A percentile compares a stretch with the other conserved stretches of the same genome.
phyloP scores from a whole-genome alignment of 2,113 vertebrate species.

The Cinclus mexicanus region DNA sequence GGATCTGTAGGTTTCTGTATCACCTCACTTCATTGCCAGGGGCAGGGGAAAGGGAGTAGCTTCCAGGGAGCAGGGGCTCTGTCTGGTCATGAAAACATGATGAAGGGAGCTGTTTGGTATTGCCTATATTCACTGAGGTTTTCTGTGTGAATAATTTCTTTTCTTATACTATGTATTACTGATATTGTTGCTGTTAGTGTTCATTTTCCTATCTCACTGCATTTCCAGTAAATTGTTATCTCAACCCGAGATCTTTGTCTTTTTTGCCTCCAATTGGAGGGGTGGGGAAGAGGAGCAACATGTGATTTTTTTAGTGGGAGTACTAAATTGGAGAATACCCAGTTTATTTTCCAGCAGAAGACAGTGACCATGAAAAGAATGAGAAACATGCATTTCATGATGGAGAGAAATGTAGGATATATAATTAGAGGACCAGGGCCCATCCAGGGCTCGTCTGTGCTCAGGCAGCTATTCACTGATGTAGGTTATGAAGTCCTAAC shows the following conservation, averaged over 20 bases:
- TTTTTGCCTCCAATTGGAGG: not conserved
- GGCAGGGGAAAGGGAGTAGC: not conserved
- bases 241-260: not conserved
- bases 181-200: not conserved
- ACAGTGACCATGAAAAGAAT: not conserved
- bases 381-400: not conserved
- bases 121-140: not conserved
- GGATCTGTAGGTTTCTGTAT: not conserved
- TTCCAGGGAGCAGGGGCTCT: not conserved
- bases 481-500: not conserved
- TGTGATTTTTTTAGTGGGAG: not conserved
- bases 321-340: not conserved
- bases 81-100: fast-evolving
- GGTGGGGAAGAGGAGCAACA: fast-evolving
- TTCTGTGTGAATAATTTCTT: not conserved
- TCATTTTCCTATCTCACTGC: not conserved
- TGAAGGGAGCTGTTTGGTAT: not conserved
- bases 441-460: not conserved
- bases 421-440: not conserved
- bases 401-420: not conserved
- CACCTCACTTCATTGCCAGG: not conserved
- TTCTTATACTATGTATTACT: not conserved
- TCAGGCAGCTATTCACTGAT: not conserved
- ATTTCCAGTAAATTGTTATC: not conserved
- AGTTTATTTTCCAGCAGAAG: not conserved